These are phyloP conservation scores for Malthinus seriepunctatus DNA, from an alignment of 2,888 invertebrate species.

Conservation along the genomic window DNA sequence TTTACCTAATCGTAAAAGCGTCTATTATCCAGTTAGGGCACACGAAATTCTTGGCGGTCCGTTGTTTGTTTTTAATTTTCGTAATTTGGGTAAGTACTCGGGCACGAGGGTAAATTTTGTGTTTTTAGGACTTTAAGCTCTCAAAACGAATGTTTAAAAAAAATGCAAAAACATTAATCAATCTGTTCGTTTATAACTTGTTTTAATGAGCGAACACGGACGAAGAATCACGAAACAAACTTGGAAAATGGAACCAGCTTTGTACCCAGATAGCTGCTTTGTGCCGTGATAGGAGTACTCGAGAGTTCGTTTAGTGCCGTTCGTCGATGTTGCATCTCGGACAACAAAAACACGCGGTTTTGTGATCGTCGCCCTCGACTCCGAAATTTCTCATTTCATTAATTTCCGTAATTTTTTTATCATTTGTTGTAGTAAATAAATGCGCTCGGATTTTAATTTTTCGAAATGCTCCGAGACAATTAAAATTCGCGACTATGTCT, in stretches of 20 bases:
- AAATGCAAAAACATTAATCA: constrained; percentile 3
- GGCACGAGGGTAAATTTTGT: too few species aligned
- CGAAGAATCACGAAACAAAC: constrained; percentile 34
- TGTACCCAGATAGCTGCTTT: constrained; percentile 29
- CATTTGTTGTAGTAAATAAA: not conserved
- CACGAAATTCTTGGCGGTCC: not conserved
- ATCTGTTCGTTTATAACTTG: constrained; percentile 9
- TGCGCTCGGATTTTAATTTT: not conserved
- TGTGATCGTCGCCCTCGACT: not conserved
- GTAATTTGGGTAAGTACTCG: too few species aligned
- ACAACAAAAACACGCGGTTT: constrained; percentile 13
- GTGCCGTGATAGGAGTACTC: constrained; percentile 24
- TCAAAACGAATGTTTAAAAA: too few species aligned
- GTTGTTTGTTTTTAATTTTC: too few species aligned
- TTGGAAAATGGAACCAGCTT: constrained; percentile 33
- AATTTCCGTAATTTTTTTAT: not conserved
- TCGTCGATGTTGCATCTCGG: constrained; percentile 7
- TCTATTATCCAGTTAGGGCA: not conserved
- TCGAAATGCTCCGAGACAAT: not conserved
- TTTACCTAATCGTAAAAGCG: not conserved
- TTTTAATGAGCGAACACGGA: constrained; percentile 25
- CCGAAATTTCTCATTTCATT: not conserved
- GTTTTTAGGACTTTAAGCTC: too few species aligned
- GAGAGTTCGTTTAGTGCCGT: constrained; percentile 19
- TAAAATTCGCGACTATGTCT: constrained; percentile 11